Conservation (phyloP, 2,888 invertebrate species). For the Julus scanicus region DNA sequence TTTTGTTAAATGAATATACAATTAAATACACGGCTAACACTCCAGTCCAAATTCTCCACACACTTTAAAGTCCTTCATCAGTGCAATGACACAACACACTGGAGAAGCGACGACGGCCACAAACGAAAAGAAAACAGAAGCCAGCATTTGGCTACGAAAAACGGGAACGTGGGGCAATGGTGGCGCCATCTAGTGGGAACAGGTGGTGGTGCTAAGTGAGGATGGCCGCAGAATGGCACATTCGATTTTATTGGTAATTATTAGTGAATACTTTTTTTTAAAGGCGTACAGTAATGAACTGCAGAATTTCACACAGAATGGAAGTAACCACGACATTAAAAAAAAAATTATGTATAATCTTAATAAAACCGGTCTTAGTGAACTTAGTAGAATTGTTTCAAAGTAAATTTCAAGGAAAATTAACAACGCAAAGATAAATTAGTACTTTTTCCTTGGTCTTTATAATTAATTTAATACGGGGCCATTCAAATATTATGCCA, state of each 20-base stretch:
- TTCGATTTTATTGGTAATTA: background rate
- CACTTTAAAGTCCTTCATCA: slow-evolving; percentile 42
- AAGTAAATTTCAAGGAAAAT: too few species aligned
- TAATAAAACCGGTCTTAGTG: too few species aligned
- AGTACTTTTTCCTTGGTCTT: too few species aligned
- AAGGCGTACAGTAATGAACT: too few species aligned
- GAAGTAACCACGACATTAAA: too few species aligned
- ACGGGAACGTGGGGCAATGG: background rate
- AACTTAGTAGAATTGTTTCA: too few species aligned
- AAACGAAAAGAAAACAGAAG: slow-evolving; percentile 34
- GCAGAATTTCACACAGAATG: too few species aligned
- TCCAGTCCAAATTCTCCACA: slow-evolving; percentile 50
- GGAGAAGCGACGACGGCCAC: slow-evolving; percentile 26
- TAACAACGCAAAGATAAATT: too few species aligned
- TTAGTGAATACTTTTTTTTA: background rate
- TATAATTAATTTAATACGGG: too few species aligned
- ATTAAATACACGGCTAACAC: slow-evolving; percentile 50
- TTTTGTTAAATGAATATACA: slow-evolving; percentile 47
- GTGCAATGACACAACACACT: slow-evolving; percentile 47
- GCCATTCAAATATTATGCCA: too few species aligned
- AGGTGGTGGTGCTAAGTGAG: background rate
- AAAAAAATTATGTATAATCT: too few species aligned
- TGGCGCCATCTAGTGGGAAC: slow-evolving; percentile 7
- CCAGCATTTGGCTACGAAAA: background rate
- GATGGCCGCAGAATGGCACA: background rate